Percentiles rank a stretch among this genome's conserved stretches.
These are phyloP conservation scores for Catocala fraxini DNA, from an alignment of 2,888 invertebrate species.

Conservation along the genomic window DNA sequence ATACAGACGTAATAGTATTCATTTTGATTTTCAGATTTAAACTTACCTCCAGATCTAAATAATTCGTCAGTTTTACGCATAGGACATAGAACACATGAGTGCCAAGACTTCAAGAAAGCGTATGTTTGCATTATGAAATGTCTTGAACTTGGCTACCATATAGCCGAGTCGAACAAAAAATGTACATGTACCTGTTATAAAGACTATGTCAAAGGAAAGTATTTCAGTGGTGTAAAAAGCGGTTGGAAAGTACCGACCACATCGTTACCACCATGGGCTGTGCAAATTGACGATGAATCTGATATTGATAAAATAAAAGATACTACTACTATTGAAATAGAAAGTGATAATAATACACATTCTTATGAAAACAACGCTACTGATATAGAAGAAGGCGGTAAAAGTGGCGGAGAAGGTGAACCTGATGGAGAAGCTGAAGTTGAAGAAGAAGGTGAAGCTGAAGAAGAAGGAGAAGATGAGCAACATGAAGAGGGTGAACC, in stretches of 20 bases:
- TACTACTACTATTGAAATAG: background rate
- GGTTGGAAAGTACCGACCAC: constrained; percentile 66
- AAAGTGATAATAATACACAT: background rate
- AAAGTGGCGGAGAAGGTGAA: background rate
- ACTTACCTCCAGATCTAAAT: constrained; percentile 20
- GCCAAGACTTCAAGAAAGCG: constrained; percentile 61
- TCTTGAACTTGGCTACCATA: constrained; percentile 62
- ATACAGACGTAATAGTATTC: background rate
- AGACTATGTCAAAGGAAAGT: constrained; percentile 57
- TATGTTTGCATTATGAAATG: constrained; percentile 72
- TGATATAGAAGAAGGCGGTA: background rate
- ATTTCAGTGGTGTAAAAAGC: constrained; percentile 44
- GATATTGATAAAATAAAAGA: background rate
- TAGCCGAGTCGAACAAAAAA: constrained; percentile 66
- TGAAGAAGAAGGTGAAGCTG: background rate
- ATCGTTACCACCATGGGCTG: constrained; percentile 63
- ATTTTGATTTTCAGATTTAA: constrained; percentile 3
- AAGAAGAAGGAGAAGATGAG: no score
- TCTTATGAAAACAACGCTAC: background rate
- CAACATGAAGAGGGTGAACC: no score
- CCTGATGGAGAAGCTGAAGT: background rate
- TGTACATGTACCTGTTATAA: constrained; percentile 69
- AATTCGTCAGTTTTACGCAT: constrained; percentile 62
- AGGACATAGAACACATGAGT: constrained; percentile 67
- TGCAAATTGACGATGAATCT: background rate